phyloP scores from a whole-genome alignment of 2,888 invertebrate genomes.

The Drosophila yooni region DNA sequence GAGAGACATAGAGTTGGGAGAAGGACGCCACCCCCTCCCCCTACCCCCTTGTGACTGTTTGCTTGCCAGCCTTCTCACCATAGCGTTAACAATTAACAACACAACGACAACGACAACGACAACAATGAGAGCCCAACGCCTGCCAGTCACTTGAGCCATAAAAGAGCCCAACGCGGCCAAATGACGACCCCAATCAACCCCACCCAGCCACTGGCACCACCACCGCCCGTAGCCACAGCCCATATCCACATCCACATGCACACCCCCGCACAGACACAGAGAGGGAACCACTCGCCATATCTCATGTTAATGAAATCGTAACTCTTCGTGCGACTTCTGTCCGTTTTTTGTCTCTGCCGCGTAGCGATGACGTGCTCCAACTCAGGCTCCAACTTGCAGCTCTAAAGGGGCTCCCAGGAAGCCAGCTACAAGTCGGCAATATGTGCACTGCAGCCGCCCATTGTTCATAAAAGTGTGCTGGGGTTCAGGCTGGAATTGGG shows the following conservation, averaged over 20 bases:
- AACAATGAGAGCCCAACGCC: conserved; percentile 52
- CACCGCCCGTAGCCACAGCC: not conserved
- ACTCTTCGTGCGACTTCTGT: conserved; percentile 75
- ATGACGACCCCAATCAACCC: conserved; percentile 61
- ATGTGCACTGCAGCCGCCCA: conserved; percentile 29
- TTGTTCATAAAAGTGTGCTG: conserved; percentile 35
- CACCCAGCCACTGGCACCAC: not conserved
- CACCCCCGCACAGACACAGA: conserved; percentile 3
- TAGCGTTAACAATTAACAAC: conserved; percentile 72
- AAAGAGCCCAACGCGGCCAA: conserved; percentile 56
- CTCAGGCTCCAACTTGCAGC: conserved; percentile 24
- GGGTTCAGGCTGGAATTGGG: not conserved
- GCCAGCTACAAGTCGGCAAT: conserved; percentile 12
- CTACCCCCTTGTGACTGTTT: not conserved
- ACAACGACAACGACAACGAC: conserved; percentile 67
- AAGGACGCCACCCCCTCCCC: not conserved
- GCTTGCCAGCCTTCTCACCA: conserved; percentile 10
- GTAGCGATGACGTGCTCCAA: conserved; percentile 40
- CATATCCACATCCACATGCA: not conserved
- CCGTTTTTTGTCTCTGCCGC: conserved; percentile 60
- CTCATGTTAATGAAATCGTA: conserved; percentile 82
- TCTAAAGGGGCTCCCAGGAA: not conserved
- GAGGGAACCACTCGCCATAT: conserved; percentile 71
- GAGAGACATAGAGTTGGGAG: not conserved
- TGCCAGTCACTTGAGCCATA: conserved; percentile 71